Base-by-base conservation (phyloP, 2,113 vertebrate species). In the Cryptoleucopteryx plumbea region DNA sequence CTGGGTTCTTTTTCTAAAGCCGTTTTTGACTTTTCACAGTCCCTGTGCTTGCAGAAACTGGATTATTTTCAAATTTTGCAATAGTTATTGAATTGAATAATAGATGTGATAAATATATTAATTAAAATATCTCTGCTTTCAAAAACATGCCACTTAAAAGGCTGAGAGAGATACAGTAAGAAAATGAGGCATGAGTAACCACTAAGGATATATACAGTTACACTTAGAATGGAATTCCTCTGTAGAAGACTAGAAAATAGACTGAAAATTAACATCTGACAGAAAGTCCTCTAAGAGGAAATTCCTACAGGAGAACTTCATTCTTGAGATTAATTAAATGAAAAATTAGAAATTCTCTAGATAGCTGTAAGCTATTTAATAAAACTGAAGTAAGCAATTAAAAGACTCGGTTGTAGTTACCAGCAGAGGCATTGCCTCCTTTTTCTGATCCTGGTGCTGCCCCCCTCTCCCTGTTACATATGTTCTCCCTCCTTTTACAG, bases 321-420 rank as follows among this genome's bases (percentile, higher is more conserved):
- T 95, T 94, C 91, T 93, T 96, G 71, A 97, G 93, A 95, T 96
- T 96, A 94, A 96, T 96, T 95, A 95, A 96, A 92, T 83, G 92
- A 52, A 93, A 90, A 86, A 96, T 93, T 92, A 91, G 84, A 95
- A 97, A 95, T 78, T 88, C 97, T 95, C 96, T 89, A 94, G 94
- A 65, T 93, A 95, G 92, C 96, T 96, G 87, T 92, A 95, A 94
- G 75, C 80, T 96, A 79, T 96, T 97, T 97, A 97, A 97, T 95
- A 88, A 94, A 95, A 86, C 80, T 80, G 95, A 84, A 97, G 80
- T 78, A 96, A 97, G 91, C 94, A 97, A 91, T 88, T 95, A 95
- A 95, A 94, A 96, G 90, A n/a, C 77, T 81, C 9, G 0, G 70
- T 72, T 82, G 65, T 93, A 95, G 77, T 96, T 93, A 95, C 77